Percentiles rank a stretch among this genome's conserved stretches.
These are phyloP conservation scores for Centropus unirufus DNA, from an alignment of 2,113 vertebrate species.

Conservation along the genomic window DNA sequence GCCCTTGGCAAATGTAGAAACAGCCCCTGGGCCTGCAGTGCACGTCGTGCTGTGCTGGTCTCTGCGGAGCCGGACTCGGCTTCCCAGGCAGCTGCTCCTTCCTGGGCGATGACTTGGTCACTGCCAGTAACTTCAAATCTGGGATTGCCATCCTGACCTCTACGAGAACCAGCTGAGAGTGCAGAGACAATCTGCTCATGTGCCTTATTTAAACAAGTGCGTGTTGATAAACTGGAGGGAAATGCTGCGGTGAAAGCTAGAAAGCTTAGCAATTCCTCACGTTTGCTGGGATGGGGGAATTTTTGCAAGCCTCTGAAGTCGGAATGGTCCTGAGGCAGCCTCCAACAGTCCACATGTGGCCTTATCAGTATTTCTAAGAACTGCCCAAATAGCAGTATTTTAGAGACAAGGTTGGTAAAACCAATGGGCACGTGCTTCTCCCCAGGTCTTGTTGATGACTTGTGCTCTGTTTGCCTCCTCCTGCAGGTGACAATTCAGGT, in stretches of 20 bases:
- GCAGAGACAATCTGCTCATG: background rate
- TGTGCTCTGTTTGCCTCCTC: background rate
- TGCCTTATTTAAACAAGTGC: background rate
- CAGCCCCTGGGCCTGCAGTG: background rate
- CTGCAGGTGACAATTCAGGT: constrained; percentile 95
- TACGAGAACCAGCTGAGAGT: background rate
- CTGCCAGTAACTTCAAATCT: background rate
- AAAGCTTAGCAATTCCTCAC: background rate
- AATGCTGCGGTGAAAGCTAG: background rate
- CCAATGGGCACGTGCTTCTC: background rate
- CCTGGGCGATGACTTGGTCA: background rate
- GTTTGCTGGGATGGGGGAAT: background rate
- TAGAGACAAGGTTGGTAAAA: background rate
- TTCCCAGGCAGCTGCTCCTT: background rate
- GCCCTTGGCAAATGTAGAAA: background rate
- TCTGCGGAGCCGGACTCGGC: background rate
- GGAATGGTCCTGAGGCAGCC: background rate
- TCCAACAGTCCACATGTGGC: background rate
- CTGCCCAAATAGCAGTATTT: background rate
- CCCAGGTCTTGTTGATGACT: background rate
- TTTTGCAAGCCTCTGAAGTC: background rate
- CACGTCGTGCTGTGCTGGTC: background rate
- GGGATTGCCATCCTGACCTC: background rate
- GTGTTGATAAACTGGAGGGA: background rate
- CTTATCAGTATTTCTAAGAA: background rate